phyloP scores from a whole-genome alignment of 2,888 invertebrate species.

The Philereme vetulata region DNA sequence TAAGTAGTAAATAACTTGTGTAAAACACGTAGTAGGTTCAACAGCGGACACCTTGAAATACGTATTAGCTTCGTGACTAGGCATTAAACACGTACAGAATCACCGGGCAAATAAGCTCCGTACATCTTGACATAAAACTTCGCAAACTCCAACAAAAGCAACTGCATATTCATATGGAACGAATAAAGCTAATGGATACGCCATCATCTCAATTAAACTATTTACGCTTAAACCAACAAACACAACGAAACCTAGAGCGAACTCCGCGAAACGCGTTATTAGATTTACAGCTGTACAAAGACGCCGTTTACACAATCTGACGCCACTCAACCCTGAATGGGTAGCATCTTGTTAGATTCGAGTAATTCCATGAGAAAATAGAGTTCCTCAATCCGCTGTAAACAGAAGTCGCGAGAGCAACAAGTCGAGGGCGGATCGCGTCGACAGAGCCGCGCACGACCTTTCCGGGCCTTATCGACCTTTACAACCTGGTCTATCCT shows the following conservation, averaged over 20 bases:
- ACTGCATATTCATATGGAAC: slow-evolving; percentile 21
- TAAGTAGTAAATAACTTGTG: slow-evolving; percentile 3
- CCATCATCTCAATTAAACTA: slow-evolving; percentile 31
- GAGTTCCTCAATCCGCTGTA: slow-evolving; percentile 52
- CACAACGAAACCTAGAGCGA: slow-evolving; percentile 26
- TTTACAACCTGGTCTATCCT: slow-evolving; percentile 51
- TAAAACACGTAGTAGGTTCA: slow-evolving; percentile 24
- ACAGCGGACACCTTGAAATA: slow-evolving; percentile 17
- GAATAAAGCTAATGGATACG: slow-evolving; percentile 28
- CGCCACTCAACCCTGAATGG: slow-evolving; percentile 45
- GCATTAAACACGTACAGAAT: slow-evolving; percentile 29
- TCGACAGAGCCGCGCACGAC: slow-evolving; percentile 48
- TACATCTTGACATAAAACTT: slow-evolving; percentile 21
- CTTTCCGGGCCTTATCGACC: slow-evolving; percentile 60
- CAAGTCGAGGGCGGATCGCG: slow-evolving; percentile 58
- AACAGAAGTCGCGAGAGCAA: slow-evolving; percentile 64
- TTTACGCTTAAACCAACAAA: slow-evolving; percentile 34
- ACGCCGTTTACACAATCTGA: slow-evolving; percentile 44
- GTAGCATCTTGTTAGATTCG: slow-evolving; percentile 20
- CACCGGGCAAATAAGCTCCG: slow-evolving; percentile 15
- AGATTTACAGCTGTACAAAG: slow-evolving; percentile 32
- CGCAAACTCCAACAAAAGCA: slow-evolving; percentile 15
- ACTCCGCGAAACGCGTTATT: slow-evolving; percentile 40
- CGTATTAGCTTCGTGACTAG: slow-evolving; percentile 23
- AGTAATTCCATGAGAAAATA: slow-evolving; percentile 44